Evolutionary conservation across 2,888 invertebrate species (phyloP).

Genomic region (Drosophila austrosaltans): DNA sequence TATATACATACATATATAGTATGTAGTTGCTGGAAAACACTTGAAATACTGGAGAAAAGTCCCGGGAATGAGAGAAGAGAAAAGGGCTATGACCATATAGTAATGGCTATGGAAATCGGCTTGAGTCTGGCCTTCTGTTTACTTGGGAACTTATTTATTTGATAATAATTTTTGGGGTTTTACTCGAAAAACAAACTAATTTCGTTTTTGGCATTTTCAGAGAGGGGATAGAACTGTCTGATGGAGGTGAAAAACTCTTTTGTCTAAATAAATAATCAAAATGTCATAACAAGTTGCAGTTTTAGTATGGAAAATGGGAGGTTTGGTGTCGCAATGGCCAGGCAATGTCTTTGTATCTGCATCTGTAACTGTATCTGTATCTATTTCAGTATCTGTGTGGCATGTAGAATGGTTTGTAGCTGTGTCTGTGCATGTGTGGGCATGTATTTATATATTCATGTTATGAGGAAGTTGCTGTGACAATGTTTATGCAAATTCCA

Average conservation of each 20-base stretch:
- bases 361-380: neutral
- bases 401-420: too few species aligned
- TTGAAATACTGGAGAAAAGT: slow-evolving; percentile 9
- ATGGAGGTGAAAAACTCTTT: slow-evolving; percentile 51
- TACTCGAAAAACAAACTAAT: slow-evolving; percentile 65
- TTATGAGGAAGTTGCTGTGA: slow-evolving; percentile 15
- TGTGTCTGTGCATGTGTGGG: slow-evolving; percentile 1
- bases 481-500: slow-evolving; percentile 70
- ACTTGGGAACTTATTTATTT: slow-evolving; percentile 70
- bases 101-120: slow-evolving; percentile 21
- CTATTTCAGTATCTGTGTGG: neutral
- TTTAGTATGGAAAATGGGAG: slow-evolving; percentile 22
- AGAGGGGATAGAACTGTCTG: neutral
- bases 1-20: too few species aligned
- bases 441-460: neutral
- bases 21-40: slow-evolving; percentile 10
- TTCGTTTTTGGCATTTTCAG: slow-evolving; percentile 37
- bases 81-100: neutral
- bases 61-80: neutral
- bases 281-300: slow-evolving; percentile 71
- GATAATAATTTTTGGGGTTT: slow-evolving; percentile 68
- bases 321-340: neutral
- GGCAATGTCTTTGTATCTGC: slow-evolving; percentile 15
- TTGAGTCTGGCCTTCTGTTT: slow-evolving; percentile 29
- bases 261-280: slow-evolving; percentile 78